Conservation (phyloP, 1,140 invertebrate species). For the Cephus cinctus region DNA sequence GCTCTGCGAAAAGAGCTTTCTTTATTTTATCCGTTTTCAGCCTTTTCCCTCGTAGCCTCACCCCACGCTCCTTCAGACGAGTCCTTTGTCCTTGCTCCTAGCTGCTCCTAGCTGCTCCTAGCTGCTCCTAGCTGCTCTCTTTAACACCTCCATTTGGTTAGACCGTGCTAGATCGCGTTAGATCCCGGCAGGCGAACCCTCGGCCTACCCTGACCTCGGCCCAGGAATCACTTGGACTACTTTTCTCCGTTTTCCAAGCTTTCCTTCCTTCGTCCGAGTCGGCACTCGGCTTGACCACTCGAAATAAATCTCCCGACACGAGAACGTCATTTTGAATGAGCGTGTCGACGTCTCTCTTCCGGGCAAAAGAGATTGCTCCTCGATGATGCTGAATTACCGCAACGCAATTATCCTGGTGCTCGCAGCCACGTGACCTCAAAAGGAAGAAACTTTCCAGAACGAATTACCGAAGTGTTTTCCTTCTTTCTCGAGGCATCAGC, state of each 20-base stretch:
- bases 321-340: too few relatives aligned
- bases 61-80: too few relatives aligned
- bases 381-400: slow-evolving; percentile 6
- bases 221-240: background rate
- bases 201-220: background rate
- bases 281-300: too few relatives aligned
- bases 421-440: background rate
- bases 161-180: slow-evolving; percentile 3
- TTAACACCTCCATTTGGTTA: slow-evolving; percentile 3
- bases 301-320: too few relatives aligned
- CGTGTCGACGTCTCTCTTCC: too few relatives aligned
- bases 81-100: background rate
- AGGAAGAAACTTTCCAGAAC: background rate
- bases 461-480: slow-evolving; percentile 4
- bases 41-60: background rate
- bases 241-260: too few relatives aligned
- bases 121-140: slow-evolving; percentile 10
- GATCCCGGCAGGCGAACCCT: background rate
- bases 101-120: too few relatives aligned
- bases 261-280: too few relatives aligned
- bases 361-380: slow-evolving; percentile 2
- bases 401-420: too few relatives aligned
- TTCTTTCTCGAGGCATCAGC: slow-evolving; percentile 2
- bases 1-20: background rate
- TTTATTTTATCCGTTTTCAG: slow-evolving; percentile 12